Evolutionary conservation across 1,140 invertebrate species (phyloP), one percentile per base, ranked within the genome.

Genomic region (Trialeurodes vaporariorum): DNA sequence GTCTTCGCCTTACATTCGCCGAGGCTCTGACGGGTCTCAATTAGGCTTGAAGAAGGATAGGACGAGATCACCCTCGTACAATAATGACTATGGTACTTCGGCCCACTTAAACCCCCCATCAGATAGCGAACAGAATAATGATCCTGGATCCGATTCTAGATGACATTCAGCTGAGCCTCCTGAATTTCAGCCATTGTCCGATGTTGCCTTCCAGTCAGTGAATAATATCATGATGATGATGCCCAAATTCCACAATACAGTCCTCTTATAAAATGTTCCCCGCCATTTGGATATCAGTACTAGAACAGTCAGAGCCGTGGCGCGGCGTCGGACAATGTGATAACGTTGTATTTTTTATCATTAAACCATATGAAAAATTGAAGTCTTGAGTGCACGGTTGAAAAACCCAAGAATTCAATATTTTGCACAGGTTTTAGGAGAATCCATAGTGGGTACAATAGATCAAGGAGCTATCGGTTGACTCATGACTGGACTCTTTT

Each of bases 21-120:
- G 86, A 11, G 86, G 85, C 24, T 87, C 85, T 2, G 85, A 87
- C 67, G 86, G 86, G 66, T 87, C 85, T 22, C 85, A 86, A 72
- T 72, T 84, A 26, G 74, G 70, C 22, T 65, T 64, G 2, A 59
- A 64, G 17, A n/a, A 68, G 24, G 34, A 67, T 13, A 64, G 70
- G 21, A 49, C 67, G 13, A n/a, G 68, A 24, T 63, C 78, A n/a
- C 75, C 76, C 27, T 76, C 76, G 75, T 80, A 74, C 65, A 67
- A 71, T 68, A 68, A 73, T 68, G 67, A 72, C 59, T 70, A 69
- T 61, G 63, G 61, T 0, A 26, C 59, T 49, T 63, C 69, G 21
- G 67, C 64, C 1, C 66, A 70, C 0, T 49, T 65, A 17, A 66
- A 68, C 13, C 71, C 71, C 21, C 69, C 73, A 59, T 73, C 72